A percentile compares a stretch with the other conserved stretches of the same genome.
These are phyloP conservation scores for Halocaridina rubra DNA, from an alignment of 2,888 invertebrate species.

Conservation along the genomic window DNA sequence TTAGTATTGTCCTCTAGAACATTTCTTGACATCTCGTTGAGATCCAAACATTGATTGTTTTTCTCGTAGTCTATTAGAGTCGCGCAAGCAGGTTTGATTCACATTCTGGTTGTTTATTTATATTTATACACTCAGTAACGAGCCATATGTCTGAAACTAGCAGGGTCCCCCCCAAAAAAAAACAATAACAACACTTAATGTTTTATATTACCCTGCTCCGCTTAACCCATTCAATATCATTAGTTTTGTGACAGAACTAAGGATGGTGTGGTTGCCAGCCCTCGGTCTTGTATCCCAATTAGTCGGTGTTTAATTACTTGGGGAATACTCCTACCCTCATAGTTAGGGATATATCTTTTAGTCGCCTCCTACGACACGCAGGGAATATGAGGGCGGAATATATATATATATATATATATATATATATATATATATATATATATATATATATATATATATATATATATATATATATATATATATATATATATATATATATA, in stretches of 20 bases:
- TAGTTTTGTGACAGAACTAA: neutral
- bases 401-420: neutral
- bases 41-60: too few relatives aligned
- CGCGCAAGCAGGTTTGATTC: too few relatives aligned
- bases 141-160: too few relatives aligned
- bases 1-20: constrained; percentile 33
- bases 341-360: neutral
- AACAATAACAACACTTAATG: too few relatives aligned
- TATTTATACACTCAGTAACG: too few relatives aligned
- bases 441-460: neutral
- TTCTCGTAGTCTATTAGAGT: too few relatives aligned
- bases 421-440: neutral
- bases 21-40: too few relatives aligned
- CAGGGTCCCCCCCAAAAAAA: too few relatives aligned
- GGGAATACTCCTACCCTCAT: neutral
- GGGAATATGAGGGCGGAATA: neutral
- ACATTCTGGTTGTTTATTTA: too few relatives aligned
- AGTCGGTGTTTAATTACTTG: neutral
- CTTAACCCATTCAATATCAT: neutral
- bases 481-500: neutral
- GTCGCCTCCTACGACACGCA: too few relatives aligned
- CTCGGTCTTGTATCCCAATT: neutral
- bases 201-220: too few relatives aligned
- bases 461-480: neutral
- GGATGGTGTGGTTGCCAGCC: neutral